phyloP scores from a whole-genome alignment of 2,113 vertebrate genomes.

The Prietella phreatophila region DNA sequence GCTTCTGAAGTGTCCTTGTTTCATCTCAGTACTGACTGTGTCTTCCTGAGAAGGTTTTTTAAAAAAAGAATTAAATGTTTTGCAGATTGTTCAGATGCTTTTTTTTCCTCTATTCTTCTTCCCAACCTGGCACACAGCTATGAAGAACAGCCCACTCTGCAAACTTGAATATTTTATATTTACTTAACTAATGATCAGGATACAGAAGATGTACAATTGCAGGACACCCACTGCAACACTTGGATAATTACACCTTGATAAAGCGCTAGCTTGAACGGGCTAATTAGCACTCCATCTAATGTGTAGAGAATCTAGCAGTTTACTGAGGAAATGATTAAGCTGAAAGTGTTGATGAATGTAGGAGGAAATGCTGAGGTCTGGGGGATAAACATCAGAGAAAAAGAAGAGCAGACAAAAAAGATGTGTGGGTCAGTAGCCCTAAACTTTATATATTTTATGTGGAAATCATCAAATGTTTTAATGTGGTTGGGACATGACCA shows the following conservation, averaged over 20 bases:
- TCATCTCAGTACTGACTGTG: neutral
- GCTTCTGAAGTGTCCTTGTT: neutral
- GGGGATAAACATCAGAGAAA: conserved; percentile 7
- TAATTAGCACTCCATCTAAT: neutral
- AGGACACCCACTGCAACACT: neutral
- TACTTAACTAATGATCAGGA: neutral
- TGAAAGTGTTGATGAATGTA: neutral
- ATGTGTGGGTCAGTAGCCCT: neutral
- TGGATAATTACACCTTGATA: neutral
- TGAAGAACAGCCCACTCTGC: neutral
- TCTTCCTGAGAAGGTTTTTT: neutral
- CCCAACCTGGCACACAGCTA: neutral
- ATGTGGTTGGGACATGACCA: neutral
- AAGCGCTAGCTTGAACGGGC: neutral
- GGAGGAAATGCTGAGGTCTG: neutral
- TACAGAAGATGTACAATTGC: neutral
- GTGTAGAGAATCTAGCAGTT: neutral
- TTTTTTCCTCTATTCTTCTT: neutral
- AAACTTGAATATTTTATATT: neutral
- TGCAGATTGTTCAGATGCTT: neutral
- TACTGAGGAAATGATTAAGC: neutral
- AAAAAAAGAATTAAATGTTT: neutral
- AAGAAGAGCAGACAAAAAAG: neutral
- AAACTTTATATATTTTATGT: conserved; percentile 2
- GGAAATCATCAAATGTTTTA: neutral